A percentile compares a stretch with the other conserved stretches of the same genome.
phyloP scores from a whole-genome alignment of 2,113 vertebrate genomes.

The Phalacrocorax aristotelis region DNA sequence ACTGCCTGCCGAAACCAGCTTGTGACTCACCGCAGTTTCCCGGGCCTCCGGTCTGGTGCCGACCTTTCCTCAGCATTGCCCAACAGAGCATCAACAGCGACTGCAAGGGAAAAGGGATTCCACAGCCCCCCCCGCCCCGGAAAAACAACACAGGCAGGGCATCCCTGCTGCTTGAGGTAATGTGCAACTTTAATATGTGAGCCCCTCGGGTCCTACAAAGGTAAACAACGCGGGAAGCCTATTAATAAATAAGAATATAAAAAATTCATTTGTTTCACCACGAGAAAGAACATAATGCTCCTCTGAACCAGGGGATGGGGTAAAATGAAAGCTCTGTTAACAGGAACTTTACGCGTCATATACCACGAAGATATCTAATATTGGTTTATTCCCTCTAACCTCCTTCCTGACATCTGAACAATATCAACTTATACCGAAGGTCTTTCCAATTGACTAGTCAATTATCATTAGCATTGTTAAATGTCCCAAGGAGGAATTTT shows the following conservation, averaged over 20 bases:
- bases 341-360: rapidly evolving
- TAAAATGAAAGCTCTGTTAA: neutral
- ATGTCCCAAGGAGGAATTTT: neutral
- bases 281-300: neutral
- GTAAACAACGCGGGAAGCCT: neutral
- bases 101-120: neutral
- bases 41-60: neutral
- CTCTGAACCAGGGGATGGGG: neutral
- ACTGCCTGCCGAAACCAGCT: neutral
- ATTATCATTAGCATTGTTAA: neutral
- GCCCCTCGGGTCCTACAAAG: neutral
- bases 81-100: neutral
- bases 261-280: neutral
- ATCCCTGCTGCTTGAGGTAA: neutral
- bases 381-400: neutral
- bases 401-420: neutral
- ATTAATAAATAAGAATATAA: neutral
- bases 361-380: neutral
- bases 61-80: neutral
- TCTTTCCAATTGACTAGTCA: neutral
- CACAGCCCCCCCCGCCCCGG: rapidly evolving
- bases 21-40: neutral
- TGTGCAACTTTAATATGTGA: neutral
- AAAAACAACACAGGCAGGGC: neutral
- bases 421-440: neutral